Conservation (phyloP, 2,113 vertebrate genomes). For the Nesoenas mayeri region DNA sequence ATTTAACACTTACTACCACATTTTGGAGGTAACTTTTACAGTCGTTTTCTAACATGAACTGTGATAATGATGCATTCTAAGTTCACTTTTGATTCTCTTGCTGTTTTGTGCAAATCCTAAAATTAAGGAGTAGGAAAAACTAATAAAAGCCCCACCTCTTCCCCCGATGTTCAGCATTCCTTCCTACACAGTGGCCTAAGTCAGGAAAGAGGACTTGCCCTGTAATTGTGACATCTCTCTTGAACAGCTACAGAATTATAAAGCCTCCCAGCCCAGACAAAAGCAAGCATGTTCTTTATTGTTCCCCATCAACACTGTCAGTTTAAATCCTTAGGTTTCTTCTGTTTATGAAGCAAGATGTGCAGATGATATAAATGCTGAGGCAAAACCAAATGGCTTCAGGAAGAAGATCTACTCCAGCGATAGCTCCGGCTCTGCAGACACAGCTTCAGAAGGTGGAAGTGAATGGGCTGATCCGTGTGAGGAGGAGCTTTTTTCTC, state of each 20-base stretch:
- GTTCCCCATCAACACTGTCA: conserved; percentile 59
- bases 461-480: conserved; percentile 79
- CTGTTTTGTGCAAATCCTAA: not conserved
- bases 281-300: conserved; percentile 1
- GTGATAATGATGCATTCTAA: not conserved
- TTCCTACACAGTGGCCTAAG: not conserved
- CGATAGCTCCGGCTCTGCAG: conserved; percentile 81
- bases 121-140: not conserved
- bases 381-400: conserved; percentile 72
- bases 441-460: conserved; percentile 80
- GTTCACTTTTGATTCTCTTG: conserved; percentile 3
- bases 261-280: not conserved
- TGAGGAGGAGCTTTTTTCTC: conserved; percentile 80
- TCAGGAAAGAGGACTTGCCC: not conserved
- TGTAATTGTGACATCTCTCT: not conserved
- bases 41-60: not conserved
- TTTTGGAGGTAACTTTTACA: not conserved
- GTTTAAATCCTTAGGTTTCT: conserved; percentile 84
- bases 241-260: not conserved
- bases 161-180: not conserved
- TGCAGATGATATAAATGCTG: conserved; percentile 74
- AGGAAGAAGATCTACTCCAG: conserved; percentile 77
- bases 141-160: not conserved
- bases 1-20: not conserved
- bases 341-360: conserved; percentile 90